These are phyloP conservation scores for Pemphigus obesinymphae DNA, from an alignment of 1,140 invertebrate species.

Conservation along the genomic window DNA sequence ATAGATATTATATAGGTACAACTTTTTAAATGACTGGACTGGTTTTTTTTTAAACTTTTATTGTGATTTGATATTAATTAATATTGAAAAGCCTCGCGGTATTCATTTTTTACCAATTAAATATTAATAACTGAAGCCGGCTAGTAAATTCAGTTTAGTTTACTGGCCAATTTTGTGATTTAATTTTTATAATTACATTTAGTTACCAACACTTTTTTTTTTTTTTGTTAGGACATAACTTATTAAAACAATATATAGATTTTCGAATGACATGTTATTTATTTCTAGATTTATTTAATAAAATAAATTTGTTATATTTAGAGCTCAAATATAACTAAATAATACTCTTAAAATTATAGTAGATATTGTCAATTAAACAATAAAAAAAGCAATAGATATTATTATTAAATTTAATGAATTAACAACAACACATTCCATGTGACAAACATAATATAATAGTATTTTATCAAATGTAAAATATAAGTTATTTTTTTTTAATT, in stretches of 20 bases:
- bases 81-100: not conserved
- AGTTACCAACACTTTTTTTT: slow-evolving; percentile 30
- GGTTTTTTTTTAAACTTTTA: not conserved
- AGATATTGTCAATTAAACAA: slow-evolving; percentile 29
- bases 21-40: slow-evolving; percentile 11
- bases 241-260: slow-evolving; percentile 32
- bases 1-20: not conserved
- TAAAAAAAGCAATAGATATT: slow-evolving; percentile 25
- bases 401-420: not conserved
- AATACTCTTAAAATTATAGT: slow-evolving; percentile 4
- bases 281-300: slow-evolving; percentile 37
- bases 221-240: slow-evolving; percentile 21
- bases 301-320: slow-evolving; percentile 12
- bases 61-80: not conserved
- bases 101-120: not conserved
- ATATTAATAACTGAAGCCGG: not conserved
- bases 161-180: slow-evolving; percentile 28
- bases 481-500: slow-evolving; percentile 3
- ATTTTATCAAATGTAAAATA: slow-evolving; percentile 5
- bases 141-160: not conserved
- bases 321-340: slow-evolving; percentile 30
- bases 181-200: slow-evolving; percentile 29
- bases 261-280: slow-evolving; percentile 33
- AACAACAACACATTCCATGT: slow-evolving; percentile 8
- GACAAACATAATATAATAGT: slow-evolving; percentile 8